A percentile compares a stretch with the other conserved stretches of the same genome.
Conservation (phyloP, 2,113 vertebrate species). For the Talpa occidentalis region DNA sequence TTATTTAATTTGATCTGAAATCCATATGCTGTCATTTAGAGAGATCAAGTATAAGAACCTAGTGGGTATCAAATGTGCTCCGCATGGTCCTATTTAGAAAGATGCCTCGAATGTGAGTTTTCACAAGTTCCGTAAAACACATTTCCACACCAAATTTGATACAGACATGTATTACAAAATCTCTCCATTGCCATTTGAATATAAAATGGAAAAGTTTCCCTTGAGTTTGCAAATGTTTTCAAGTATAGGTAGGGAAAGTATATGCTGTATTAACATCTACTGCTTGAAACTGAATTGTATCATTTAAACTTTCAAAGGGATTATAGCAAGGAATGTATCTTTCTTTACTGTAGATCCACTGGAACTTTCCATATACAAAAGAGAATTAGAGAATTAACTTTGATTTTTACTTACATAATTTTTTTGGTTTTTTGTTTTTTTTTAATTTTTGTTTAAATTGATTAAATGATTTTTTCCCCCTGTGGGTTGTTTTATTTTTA, state of each 20-base stretch:
- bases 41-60: conserved; percentile 65
- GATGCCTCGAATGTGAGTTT: conserved; percentile 70
- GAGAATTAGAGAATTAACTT: too few relatives aligned
- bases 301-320: neutral
- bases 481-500: too few relatives aligned
- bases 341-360: neutral
- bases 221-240: conserved; percentile 53
- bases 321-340: neutral
- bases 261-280: conserved; percentile 24
- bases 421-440: too few relatives aligned
- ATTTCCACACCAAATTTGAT: conserved; percentile 80
- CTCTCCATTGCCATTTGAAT: conserved; percentile 69
- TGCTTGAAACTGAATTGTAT: neutral
- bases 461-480: too few relatives aligned
- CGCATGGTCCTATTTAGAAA: conserved; percentile 73
- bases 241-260: conserved; percentile 23
- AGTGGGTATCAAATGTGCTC: conserved; percentile 71
- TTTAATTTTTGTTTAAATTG: too few relatives aligned
- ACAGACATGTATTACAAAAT: conserved; percentile 72
- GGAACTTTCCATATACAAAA: conserved; percentile 3
- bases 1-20: conserved; percentile 77
- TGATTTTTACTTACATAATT: too few relatives aligned
- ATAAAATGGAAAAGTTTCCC: conserved; percentile 68
- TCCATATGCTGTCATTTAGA: conserved; percentile 69
- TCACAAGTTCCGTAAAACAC: conserved; percentile 75